A percentile compares a stretch with the other conserved stretches of the same genome.
phyloP scores from a whole-genome alignment of 2,113 vertebrate genomes.

The Chaetodon trifascialis region DNA sequence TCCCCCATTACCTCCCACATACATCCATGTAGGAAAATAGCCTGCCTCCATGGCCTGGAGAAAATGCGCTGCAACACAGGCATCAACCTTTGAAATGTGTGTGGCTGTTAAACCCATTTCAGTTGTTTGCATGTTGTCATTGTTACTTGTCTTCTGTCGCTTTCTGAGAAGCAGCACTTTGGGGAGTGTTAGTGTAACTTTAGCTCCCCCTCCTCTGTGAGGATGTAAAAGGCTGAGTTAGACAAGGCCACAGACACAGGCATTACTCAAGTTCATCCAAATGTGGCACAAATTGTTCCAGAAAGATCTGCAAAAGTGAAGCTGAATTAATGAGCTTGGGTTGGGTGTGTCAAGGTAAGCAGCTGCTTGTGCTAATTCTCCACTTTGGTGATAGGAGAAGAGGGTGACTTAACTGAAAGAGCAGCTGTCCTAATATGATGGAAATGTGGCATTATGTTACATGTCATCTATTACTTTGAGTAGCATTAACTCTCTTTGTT shows the following conservation, averaged over 20 bases:
- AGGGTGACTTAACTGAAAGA: background rate
- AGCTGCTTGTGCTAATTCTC: background rate
- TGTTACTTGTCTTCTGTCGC: background rate
- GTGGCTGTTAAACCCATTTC: constrained; percentile 1
- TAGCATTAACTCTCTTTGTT: no score
- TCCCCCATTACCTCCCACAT: constrained; percentile 25
- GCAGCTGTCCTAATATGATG: no score
- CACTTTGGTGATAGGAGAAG: background rate
- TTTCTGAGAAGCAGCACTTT: background rate
- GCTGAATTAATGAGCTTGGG: no score
- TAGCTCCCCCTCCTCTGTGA: background rate
- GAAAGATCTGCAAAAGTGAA: no score
- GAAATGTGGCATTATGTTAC: background rate
- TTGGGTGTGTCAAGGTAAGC: background rate
- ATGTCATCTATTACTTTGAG: background rate
- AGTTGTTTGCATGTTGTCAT: constrained; percentile 5
- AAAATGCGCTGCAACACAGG: background rate
- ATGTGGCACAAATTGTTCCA: background rate
- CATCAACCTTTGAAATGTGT: background rate
- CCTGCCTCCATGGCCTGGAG: constrained; percentile 4
- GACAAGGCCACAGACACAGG: background rate
- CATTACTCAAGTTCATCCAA: background rate
- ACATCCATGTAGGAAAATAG: constrained; percentile 17
- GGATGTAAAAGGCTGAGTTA: background rate
- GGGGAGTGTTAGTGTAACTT: background rate